phyloP scores from a whole-genome alignment of 2,113 vertebrate genomes.

The Carassius auratus region DNA sequence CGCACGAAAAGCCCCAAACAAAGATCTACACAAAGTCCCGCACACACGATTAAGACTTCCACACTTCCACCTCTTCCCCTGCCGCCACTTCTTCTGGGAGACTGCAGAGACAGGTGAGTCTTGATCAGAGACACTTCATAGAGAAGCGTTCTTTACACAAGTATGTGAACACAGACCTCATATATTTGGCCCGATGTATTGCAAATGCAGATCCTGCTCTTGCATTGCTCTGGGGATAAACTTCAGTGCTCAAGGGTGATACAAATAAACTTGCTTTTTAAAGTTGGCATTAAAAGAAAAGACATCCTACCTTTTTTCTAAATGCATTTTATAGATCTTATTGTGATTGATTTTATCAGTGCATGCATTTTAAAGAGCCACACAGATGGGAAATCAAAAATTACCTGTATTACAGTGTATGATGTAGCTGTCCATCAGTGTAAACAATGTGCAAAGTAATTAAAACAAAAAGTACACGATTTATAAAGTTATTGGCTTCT shows the following conservation, averaged over 20 bases:
- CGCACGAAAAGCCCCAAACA: constrained; percentile 81
- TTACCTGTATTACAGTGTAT: no score
- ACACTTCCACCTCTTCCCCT: constrained; percentile 93
- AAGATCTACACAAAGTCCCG: constrained; percentile 78
- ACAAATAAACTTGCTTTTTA: background rate
- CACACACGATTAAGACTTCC: constrained; percentile 89
- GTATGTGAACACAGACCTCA: background rate
- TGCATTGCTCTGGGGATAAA: background rate
- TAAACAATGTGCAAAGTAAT: no score
- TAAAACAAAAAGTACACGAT: no score
- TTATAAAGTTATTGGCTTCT: no score
- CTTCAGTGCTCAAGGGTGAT: background rate
- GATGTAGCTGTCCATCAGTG: no score
- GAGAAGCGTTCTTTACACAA: no score
- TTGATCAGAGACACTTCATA: background rate
- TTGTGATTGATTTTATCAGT: no score
- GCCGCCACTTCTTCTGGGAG: constrained; percentile 90
- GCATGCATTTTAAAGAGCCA: no score
- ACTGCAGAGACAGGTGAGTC: constrained; percentile 91
- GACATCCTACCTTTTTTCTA: no score
- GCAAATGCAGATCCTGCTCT: background rate
- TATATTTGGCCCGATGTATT: background rate
- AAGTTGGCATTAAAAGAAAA: background rate
- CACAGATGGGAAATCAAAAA: no score
- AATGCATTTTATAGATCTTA: no score